Percentiles rank a stretch among this genome's conserved stretches.
These are phyloP conservation scores for Drosophila pseudoananassae DNA, from an alignment of 1,140 invertebrate species.

Conservation along the genomic window DNA sequence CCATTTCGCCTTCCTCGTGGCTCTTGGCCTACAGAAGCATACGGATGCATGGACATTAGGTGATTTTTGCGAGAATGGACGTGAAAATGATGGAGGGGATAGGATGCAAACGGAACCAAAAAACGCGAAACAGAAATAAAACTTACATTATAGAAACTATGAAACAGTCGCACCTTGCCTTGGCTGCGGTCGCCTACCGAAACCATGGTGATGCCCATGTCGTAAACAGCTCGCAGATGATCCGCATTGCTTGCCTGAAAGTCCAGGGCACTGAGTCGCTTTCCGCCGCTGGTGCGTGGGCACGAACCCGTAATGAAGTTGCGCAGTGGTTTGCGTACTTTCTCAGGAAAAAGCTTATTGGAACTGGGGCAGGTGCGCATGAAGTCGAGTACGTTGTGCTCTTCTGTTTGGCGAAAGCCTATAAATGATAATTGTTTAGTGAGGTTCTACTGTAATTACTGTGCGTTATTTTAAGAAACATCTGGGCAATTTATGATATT, in stretches of 20 bases:
- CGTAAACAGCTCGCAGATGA: conserved; percentile 93
- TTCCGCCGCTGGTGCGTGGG: conserved; percentile 86
- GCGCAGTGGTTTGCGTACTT: conserved; percentile 90
- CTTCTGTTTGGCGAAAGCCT: conserved; percentile 84
- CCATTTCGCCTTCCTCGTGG: conserved; percentile 94
- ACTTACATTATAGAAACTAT: conserved; percentile 92
- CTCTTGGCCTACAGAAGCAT: conserved; percentile 89
- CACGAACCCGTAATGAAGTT: conserved; percentile 94
- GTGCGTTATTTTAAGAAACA: not conserved
- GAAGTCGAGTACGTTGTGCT: conserved; percentile 87
- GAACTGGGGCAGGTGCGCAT: conserved; percentile 94
- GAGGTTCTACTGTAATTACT: not conserved
- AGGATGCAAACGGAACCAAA: conserved; percentile 17
- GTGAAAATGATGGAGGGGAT: conserved; percentile 14
- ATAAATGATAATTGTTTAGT: not conserved
- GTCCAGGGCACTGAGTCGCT: conserved; percentile 89
- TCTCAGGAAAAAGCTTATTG: conserved; percentile 91
- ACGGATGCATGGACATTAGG: not conserved
- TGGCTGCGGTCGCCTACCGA: conserved; percentile 89
- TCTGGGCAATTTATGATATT: not conserved
- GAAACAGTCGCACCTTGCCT: conserved; percentile 95
- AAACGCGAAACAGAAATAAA: conserved; percentile 58
- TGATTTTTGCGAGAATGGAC: not conserved
- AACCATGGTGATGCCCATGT: conserved; percentile 97
- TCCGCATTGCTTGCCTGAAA: conserved; percentile 94